Evolutionary conservation across 23 tunicate genomes (phyloP), one percentile per base, ranked within the genome.

Genomic region (Ascidia mentula): DNA sequence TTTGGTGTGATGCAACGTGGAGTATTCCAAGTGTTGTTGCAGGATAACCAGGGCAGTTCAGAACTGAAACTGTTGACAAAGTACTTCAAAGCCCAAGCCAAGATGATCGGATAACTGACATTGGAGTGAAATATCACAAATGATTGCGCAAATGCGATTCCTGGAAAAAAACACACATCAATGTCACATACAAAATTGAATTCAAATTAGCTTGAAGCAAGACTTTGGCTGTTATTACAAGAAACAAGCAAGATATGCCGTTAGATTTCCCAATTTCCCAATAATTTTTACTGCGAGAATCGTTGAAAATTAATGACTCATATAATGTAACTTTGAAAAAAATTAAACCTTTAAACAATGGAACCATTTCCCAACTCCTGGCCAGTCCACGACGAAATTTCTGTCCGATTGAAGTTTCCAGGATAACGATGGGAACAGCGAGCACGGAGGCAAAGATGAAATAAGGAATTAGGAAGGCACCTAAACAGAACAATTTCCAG

Each of bases 281-380:
- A n/a, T n/a, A n/a, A n/a, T n/a, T n/a, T n/a, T n/a, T n/a, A n/a
- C n/a, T n/a, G n/a, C n/a, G n/a, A n/a, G n/a, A n/a, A n/a, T n/a
- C n/a, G n/a, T n/a, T n/a, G n/a, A n/a, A n/a, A n/a, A n/a, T n/a
- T n/a, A n/a, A n/a, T n/a, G n/a, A n/a, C n/a, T n/a, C n/a, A n/a
- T n/a, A n/a, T n/a, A n/a, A n/a, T n/a, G n/a, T n/a, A n/a, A n/a
- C n/a, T n/a, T n/a, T n/a, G n/a, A n/a, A n/a, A n/a, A n/a, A n/a
- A n/a, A n/a, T n/a, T n/a, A n/a, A n/a, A 80, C 84, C 84, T 80
- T 71, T 80, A 15, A 80, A 70, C 13, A 80, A 28, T 22, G 84
- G 84, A 38, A 80, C 40, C 30, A 35, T 71, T 1, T 61, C 40
- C 84, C 84, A 80, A 12, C 75, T 61, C 32, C 40, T 22, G 31